A percentile compares a stretch with the other conserved stretches of the same genome.
phyloP scores from a whole-genome alignment of 2,888 invertebrate genomes.

The Drosophila mercatorum region DNA sequence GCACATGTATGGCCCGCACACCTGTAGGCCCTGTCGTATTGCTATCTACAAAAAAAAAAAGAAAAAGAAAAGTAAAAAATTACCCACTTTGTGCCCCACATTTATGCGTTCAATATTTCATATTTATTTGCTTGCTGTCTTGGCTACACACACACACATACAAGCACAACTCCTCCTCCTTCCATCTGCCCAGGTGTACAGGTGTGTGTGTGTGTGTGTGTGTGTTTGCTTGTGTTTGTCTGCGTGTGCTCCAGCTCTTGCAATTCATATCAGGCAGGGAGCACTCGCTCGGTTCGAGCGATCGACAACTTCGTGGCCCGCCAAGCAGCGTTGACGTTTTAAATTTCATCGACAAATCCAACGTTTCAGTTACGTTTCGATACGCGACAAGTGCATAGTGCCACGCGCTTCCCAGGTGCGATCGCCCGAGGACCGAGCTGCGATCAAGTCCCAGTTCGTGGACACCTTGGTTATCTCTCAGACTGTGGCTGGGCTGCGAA shows the following conservation, averaged over 20 bases:
- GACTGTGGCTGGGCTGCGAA: constrained; percentile 78
- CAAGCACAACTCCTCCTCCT: constrained; percentile 46
- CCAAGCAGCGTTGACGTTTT: constrained; percentile 76
- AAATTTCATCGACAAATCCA: constrained; percentile 81
- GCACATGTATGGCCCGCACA: constrained; percentile 1
- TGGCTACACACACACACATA: constrained; percentile 22
- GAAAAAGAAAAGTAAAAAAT: constrained; percentile 43
- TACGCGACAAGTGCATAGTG: constrained; percentile 84
- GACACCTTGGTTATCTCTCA: neutral
- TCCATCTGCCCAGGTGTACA: constrained; percentile 37
- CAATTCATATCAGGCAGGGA: constrained; percentile 57
- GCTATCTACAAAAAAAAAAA: constrained; percentile 58
- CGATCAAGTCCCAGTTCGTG: neutral
- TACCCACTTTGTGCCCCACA: constrained; percentile 68
- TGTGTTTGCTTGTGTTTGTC: neutral
- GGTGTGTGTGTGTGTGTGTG: neutral
- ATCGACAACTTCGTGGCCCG: constrained; percentile 59
- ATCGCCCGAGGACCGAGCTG: constrained; percentile 13
- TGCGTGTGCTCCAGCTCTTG: constrained; percentile 36
- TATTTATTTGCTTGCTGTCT: constrained; percentile 70
- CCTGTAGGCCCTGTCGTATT: constrained; percentile 12
- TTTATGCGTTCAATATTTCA: constrained; percentile 76
- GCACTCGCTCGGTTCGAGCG: constrained; percentile 31
- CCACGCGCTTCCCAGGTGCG: constrained; percentile 38
- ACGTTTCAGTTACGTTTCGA: constrained; percentile 82